Percentiles rank a stretch among this genome's conserved stretches.
Conservation (phyloP, 2,797 vertebrate species). For the Kryptopterus vitreolus region DNA sequence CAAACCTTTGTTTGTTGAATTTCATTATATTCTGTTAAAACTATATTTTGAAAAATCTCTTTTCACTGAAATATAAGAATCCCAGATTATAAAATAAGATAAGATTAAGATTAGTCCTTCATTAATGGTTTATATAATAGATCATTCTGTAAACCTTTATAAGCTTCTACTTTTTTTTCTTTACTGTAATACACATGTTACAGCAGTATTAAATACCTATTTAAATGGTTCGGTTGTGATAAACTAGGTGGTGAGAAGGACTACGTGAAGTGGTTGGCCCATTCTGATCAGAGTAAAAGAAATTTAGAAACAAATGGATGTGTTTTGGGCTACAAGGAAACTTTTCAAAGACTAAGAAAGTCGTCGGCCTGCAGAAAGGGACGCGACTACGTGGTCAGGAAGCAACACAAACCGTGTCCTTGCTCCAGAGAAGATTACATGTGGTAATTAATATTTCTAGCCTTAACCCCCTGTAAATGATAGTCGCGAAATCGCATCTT, state of each 20-base stretch:
- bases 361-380: conserved; percentile 77
- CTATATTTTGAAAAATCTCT: background rate
- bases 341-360: conserved; percentile 74
- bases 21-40: background rate
- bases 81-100: no score
- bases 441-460: conserved; percentile 63
- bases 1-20: background rate
- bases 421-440: conserved; percentile 77
- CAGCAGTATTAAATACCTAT: background rate
- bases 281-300: conserved; percentile 56
- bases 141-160: background rate
- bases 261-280: conserved; percentile 78
- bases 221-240: background rate
- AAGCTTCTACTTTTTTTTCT: background rate
- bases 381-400: conserved; percentile 68
- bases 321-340: conserved; percentile 76
- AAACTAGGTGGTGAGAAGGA: conserved; percentile 69
- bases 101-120: background rate
- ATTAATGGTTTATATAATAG: background rate
- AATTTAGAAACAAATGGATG: conserved; percentile 68
- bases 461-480: no score
- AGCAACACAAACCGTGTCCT: conserved; percentile 68
- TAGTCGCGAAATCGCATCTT: no score
- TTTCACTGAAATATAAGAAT: background rate
- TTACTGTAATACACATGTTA: background rate